A percentile compares a stretch with the other conserved stretches of the same genome.
Conservation (phyloP, 2,113 vertebrate genomes). For the Pterocles burchelli region DNA sequence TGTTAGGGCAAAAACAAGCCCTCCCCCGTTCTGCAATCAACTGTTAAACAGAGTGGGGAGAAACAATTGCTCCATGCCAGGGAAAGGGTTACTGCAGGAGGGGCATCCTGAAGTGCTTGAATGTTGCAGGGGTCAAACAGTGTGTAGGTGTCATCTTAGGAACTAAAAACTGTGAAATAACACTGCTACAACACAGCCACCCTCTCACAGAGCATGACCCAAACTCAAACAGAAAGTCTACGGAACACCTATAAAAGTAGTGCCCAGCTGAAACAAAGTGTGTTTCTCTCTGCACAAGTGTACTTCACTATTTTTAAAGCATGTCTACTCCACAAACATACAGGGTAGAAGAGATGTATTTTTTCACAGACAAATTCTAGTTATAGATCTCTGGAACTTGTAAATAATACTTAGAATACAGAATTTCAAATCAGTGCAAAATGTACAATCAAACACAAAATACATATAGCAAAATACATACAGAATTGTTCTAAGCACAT, state of each 20-base stretch:
- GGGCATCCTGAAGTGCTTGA: not conserved
- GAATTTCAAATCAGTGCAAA: constrained; percentile 63
- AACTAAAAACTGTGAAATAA: not conserved
- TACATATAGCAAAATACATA: constrained; percentile 70
- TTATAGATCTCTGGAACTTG: constrained; percentile 44
- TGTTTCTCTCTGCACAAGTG: not conserved
- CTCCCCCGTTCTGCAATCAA: not conserved
- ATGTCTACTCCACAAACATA: not conserved
- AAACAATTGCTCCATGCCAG: not conserved
- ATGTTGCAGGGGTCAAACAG: not conserved
- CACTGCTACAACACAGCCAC: not conserved
- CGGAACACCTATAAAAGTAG: not conserved
- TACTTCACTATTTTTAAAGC: not conserved
- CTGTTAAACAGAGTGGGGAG: not conserved
- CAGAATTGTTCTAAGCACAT: constrained; percentile 46
- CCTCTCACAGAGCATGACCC: not conserved
- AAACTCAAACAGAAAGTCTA: not conserved
- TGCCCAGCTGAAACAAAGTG: not conserved
- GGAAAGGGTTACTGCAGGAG: not conserved
- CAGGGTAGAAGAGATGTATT: constrained; percentile 55
- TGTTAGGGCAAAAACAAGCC: not conserved
- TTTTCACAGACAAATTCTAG: constrained; percentile 63
- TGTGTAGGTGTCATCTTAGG: not conserved
- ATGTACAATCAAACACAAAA: constrained; percentile 65
- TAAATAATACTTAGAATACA: constrained; percentile 59